Evolutionary conservation across 2,888 invertebrate genomes (phyloP), one percentile per base, ranked within the genome.

Genomic region (Drosophila crucigera): DNA sequence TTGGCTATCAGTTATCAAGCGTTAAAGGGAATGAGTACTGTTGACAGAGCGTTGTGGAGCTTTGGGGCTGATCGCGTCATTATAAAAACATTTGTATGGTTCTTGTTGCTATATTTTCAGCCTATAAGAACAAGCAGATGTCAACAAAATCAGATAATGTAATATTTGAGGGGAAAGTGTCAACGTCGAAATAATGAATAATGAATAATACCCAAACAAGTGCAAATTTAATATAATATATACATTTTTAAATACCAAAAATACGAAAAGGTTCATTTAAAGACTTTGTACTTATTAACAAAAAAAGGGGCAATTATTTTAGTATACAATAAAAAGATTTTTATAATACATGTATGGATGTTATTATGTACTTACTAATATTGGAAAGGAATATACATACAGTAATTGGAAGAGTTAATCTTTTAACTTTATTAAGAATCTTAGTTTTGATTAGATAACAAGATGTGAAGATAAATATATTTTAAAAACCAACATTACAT

Each of bases 61-160:
- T 37, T 71, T 50, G 16, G 16, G 25, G 25, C 47, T 50, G 58
- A 33, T 19, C 35, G 22, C 30, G 58, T 59, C 66, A 54, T 64
- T 30, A 14, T 16, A 33, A 2, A n/a, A 31, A 25, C n/a, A 50
- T 50, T 30, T 41, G 0, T 5, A 14, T 30, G 3, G 3, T 0
- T 28, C 7, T 58, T 58, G 22, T 52, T 33, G 19, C 5, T 55
- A 49, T 30, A 6, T 22, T 25, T 37, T 9, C 16, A 33, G 39
- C 39, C 35, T 52, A 30, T 6, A 41, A 28, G 41, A 37, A 52
- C 2, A 35, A 19, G 7, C 49, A n/a, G 52, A 62, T 68, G 62
- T 62, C 74, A 74, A 73, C 62, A 76, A 55, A 71, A 63, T 52
- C 43, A 67, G 14, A 35, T 41, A 28, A 30, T 33, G 25, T 28